Conservation (phyloP, 2,888 invertebrate species). For the Drosophila paranaensis region DNA sequence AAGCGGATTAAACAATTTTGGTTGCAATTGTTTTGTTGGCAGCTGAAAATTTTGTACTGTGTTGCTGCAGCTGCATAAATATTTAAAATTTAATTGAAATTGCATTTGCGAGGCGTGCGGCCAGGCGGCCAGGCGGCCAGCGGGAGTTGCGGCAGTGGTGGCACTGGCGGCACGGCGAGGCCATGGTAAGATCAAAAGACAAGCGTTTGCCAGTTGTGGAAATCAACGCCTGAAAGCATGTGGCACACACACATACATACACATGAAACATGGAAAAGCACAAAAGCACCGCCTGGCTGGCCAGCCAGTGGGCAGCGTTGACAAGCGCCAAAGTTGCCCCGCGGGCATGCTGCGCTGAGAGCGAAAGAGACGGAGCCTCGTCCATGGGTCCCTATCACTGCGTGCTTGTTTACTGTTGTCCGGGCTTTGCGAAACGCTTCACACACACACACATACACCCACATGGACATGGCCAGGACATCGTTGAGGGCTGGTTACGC, state of each 20-base stretch:
- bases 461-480: neutral
- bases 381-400: slow-evolving; percentile 40
- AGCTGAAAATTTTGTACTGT: slow-evolving; percentile 28
- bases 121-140: slow-evolving; percentile 18
- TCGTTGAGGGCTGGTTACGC: slow-evolving; percentile 22
- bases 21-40: slow-evolving; percentile 50
- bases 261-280: slow-evolving; percentile 18
- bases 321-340: slow-evolving; percentile 57
- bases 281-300: slow-evolving; percentile 43
- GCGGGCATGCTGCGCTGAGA: slow-evolving; percentile 7
- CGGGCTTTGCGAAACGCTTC: slow-evolving; percentile 48
- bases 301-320: slow-evolving; percentile 52
- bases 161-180: slow-evolving; percentile 27
- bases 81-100: slow-evolving; percentile 80
- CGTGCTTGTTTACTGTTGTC: slow-evolving; percentile 72
- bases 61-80: slow-evolving; percentile 65
- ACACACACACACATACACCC: slow-evolving; percentile 2
- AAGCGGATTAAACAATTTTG: slow-evolving; percentile 58
- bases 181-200: slow-evolving; percentile 75
- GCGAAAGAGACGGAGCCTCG: slow-evolving; percentile 15
- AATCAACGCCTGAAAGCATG: slow-evolving; percentile 76
- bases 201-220: slow-evolving; percentile 78
- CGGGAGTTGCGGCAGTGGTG: neutral
- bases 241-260: slow-evolving; percentile 21
- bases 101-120: slow-evolving; percentile 60